Evolutionary conservation across 2,113 vertebrate species (phyloP).

Genomic region (Prunella fulvescens): DNA sequence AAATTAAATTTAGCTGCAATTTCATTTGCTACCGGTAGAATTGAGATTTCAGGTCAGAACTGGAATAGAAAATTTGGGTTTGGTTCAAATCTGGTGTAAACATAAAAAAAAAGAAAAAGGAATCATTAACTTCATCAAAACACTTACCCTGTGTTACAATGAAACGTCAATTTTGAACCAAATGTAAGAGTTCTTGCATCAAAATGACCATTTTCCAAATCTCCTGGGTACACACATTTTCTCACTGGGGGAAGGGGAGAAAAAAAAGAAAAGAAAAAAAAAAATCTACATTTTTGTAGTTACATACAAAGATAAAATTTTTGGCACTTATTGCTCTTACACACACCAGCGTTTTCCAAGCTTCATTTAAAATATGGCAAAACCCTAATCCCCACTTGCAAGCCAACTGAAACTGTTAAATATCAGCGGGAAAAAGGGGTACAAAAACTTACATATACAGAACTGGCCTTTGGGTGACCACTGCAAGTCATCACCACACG

Average conservation of each 20-base stretch:
- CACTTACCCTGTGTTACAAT: constrained; percentile 64
- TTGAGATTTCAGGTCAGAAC: not conserved
- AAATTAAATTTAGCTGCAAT: not conserved
- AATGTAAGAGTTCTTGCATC: not conserved
- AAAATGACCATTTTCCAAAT: not conserved
- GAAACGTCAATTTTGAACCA: constrained; percentile 5
- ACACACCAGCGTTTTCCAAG: not conserved
- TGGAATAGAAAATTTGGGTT: not conserved
- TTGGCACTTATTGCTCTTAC: not conserved
- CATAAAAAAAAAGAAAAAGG: not conserved
- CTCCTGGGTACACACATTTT: not conserved
- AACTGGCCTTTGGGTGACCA: not conserved
- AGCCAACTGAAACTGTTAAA: not conserved
- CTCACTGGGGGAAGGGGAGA: not conserved
- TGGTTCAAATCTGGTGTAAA: not conserved
- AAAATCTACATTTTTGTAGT: not conserved
- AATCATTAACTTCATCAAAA: not conserved
- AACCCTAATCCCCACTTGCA: not conserved
- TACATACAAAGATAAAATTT: not conserved
- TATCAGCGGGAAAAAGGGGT: fast-evolving
- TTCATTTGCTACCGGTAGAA: not conserved
- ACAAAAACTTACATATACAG: constrained; percentile 1
- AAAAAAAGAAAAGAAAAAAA: not conserved
- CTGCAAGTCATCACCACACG: not conserved
- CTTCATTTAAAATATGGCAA: not conserved